phyloP scores from a whole-genome alignment of 1,140 invertebrate species.

The Lethrus apterus region DNA sequence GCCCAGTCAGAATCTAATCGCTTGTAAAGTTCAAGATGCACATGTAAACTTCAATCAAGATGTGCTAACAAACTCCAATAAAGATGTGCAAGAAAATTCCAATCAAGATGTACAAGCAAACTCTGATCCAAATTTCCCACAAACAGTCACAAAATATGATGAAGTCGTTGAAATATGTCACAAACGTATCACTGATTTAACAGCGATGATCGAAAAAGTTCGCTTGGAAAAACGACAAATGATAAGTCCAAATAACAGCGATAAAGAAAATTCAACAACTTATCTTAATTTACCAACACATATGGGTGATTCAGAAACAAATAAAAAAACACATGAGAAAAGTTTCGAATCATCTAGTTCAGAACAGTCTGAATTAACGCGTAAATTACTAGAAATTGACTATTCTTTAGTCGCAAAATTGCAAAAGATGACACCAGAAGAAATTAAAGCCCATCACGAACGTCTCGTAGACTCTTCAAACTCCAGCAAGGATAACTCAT shows the following conservation, averaged over 20 bases:
- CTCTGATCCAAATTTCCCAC: too few species aligned
- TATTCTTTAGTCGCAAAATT: constrained; percentile 27
- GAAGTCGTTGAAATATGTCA: constrained; percentile 47
- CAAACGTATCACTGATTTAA: constrained; percentile 46
- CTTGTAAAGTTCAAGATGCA: too few species aligned
- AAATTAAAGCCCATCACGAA: too few species aligned
- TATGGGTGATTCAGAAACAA: neutral
- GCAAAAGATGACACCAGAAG: constrained; percentile 16
- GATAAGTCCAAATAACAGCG: constrained; percentile 15
- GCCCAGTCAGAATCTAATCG: neutral
- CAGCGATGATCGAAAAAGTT: constrained; percentile 48
- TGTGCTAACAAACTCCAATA: too few species aligned
- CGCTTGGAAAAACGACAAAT: constrained; percentile 44
- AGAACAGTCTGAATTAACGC: constrained; percentile 25
- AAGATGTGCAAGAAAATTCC: neutral
- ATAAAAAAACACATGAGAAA: neutral
- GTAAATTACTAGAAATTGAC: constrained; percentile 28
- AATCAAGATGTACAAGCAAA: too few species aligned
- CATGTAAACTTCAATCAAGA: too few species aligned
- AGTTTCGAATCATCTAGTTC: constrained; percentile 15
- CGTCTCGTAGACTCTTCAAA: too few species aligned
- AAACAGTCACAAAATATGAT: constrained; percentile 34
- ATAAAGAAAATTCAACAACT: constrained; percentile 21
- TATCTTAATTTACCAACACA: constrained; percentile 35
- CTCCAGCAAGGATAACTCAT: neutral